Percentiles rank a stretch among this genome's conserved stretches.
Conservation (phyloP, 2,797 vertebrate genomes). For the Crypturellus tataupa region DNA sequence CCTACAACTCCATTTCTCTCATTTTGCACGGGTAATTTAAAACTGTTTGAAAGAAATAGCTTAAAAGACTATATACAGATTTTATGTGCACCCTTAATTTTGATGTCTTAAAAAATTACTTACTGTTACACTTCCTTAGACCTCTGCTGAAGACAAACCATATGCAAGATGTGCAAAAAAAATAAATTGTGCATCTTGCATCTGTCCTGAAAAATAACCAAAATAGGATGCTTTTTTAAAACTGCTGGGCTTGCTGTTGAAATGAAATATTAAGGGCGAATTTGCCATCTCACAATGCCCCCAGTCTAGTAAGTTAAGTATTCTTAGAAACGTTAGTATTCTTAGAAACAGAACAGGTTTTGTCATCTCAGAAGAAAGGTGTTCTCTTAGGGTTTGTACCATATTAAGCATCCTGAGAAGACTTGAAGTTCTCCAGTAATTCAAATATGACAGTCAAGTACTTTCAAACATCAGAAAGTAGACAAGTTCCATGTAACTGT, state of each 20-base stretch:
- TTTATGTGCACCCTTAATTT: neutral
- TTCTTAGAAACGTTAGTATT: neutral
- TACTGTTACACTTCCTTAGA: neutral
- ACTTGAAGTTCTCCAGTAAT: neutral
- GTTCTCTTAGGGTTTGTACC: neutral
- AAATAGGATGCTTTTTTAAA: neutral
- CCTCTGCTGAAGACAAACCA: neutral
- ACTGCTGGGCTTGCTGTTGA: neutral
- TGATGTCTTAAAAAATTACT: neutral
- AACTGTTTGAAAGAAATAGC: neutral
- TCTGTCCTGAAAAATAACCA: neutral
- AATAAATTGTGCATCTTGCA: neutral
- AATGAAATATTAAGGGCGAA: neutral
- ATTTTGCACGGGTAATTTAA: neutral
- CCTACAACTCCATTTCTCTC: neutral
- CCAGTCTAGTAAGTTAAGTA: neutral
- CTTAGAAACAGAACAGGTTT: neutral
- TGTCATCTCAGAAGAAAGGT: neutral
- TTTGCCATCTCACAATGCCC: neutral
- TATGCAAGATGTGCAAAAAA: neutral
- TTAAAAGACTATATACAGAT: neutral
- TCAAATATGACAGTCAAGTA: neutral
- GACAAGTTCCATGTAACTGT: neutral
- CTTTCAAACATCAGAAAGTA: neutral
- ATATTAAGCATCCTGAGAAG: neutral